Conservation (phyloP, 2,888 invertebrate species). For the Caenorhabditis virilis region DNA sequence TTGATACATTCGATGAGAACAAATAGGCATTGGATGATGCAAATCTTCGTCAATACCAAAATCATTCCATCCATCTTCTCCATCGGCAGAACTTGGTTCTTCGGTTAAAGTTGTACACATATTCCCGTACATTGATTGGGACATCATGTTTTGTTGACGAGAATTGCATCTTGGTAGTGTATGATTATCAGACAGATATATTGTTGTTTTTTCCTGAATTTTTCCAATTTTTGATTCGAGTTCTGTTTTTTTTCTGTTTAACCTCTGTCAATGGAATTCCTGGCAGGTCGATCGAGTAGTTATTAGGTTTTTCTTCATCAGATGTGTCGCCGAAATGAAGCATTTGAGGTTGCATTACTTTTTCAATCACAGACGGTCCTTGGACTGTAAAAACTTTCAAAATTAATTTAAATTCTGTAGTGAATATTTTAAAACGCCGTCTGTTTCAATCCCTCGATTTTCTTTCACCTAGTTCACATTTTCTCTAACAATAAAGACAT, state of each 20-base stretch:
- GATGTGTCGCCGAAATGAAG: slow-evolving; percentile 41
- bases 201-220: slow-evolving; percentile 11
- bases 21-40: slow-evolving; percentile 23
- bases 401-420: not conserved
- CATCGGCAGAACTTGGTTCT: slow-evolving; percentile 26
- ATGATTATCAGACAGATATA: slow-evolving; percentile 4
- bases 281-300: slow-evolving; percentile 15
- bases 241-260: not conserved
- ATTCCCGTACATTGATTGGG: slow-evolving; percentile 35
- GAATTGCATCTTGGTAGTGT: too few species aligned
- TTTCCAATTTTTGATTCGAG: not conserved
- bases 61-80: slow-evolving; percentile 38
- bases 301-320: slow-evolving; percentile 32
- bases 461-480: too few species aligned
- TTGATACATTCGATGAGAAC: slow-evolving; percentile 36
- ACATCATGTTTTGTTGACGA: slow-evolving; percentile 19
- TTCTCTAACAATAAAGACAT: too few species aligned
- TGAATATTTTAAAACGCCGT: not conserved
- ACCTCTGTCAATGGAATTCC: slow-evolving; percentile 26
- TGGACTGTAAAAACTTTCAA: not conserved
- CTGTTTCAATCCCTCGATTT: too few species aligned
- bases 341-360: slow-evolving; percentile 47
- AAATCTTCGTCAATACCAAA: slow-evolving; percentile 42
- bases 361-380: slow-evolving; percentile 30
- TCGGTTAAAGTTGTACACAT: slow-evolving; percentile 16